phyloP scores from a whole-genome alignment of 2,113 vertebrate species.

The Nothobranchius kuhntae region DNA sequence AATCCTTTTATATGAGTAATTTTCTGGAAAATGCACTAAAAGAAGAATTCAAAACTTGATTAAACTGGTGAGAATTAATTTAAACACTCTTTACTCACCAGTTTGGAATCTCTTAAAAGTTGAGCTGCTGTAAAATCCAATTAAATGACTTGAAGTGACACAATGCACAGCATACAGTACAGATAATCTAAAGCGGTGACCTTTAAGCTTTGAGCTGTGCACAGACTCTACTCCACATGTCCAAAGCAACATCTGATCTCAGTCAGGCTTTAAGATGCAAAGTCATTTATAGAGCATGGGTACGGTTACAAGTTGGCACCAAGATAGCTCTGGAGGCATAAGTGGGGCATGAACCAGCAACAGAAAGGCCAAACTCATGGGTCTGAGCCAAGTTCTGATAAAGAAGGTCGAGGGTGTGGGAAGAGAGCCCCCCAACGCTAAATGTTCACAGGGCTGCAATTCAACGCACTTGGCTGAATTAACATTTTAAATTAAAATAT shows the following conservation, averaged over 20 bases:
- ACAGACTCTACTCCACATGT: constrained; percentile 11
- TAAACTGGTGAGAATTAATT: too few species aligned
- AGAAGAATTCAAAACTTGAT: not conserved
- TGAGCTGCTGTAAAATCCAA: not conserved
- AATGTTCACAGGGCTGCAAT: constrained; percentile 53
- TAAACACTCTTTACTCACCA: not conserved
- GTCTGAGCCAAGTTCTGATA: constrained; percentile 45
- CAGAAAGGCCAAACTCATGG: constrained; percentile 65
- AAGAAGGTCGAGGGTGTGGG: constrained; percentile 42
- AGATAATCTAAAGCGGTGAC: constrained; percentile 9
- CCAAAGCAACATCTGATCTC: constrained; percentile 17
- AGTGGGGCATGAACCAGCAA: constrained; percentile 61
- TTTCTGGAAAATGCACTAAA: not conserved
- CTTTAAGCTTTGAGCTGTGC: not conserved
- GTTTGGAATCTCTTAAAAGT: not conserved
- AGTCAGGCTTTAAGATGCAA: constrained; percentile 40
- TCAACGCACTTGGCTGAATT: constrained; percentile 63
- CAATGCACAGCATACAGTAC: not conserved
- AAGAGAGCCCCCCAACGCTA: constrained; percentile 36
- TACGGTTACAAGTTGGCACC: constrained; percentile 70
- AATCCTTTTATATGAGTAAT: too few species aligned
- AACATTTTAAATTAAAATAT: constrained; percentile 76
- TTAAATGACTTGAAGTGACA: not conserved
- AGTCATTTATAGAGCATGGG: constrained; percentile 68
- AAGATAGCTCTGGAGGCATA: constrained; percentile 67